Conservation (phyloP, 2,888 invertebrate genomes). For the Latheticus oryzae region DNA sequence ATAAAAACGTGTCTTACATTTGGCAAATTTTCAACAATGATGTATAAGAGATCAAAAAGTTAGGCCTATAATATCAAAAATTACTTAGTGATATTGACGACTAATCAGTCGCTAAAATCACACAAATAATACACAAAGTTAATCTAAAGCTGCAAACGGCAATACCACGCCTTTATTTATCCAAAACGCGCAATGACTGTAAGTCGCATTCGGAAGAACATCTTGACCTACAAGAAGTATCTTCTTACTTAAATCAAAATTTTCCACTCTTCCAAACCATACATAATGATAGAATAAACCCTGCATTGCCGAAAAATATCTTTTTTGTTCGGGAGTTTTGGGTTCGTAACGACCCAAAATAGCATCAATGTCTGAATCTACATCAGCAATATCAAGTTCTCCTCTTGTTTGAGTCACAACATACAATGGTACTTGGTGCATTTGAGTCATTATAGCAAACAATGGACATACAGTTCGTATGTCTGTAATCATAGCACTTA, state of each 20-base stretch:
- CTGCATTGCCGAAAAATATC: constrained; percentile 83
- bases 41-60: constrained; percentile 35
- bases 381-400: constrained; percentile 62
- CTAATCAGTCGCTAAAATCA: constrained; percentile 1
- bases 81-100: background rate
- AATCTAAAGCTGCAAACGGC: constrained; percentile 80
- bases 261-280: constrained; percentile 79
- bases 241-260: constrained; percentile 68
- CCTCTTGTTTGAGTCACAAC: constrained; percentile 76
- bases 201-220: constrained; percentile 72
- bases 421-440: constrained; percentile 77
- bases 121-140: constrained; percentile 57
- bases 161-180: constrained; percentile 80
- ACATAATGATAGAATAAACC: constrained; percentile 86
- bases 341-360: constrained; percentile 82
- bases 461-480: constrained; percentile 85
- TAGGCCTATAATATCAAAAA: constrained; percentile 31
- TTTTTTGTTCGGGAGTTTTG: constrained; percentile 77
- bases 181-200: constrained; percentile 83
- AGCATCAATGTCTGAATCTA: constrained; percentile 78
- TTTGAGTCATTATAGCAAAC: constrained; percentile 73
- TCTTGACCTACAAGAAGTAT: constrained; percentile 80
- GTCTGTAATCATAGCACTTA: constrained; percentile 81
- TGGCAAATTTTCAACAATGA: constrained; percentile 35
- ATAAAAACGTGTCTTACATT: constrained; percentile 36